These are phyloP conservation scores for Oscheius sp. DNA, from an alignment of 2,888 invertebrate species.

Conservation along the genomic window DNA sequence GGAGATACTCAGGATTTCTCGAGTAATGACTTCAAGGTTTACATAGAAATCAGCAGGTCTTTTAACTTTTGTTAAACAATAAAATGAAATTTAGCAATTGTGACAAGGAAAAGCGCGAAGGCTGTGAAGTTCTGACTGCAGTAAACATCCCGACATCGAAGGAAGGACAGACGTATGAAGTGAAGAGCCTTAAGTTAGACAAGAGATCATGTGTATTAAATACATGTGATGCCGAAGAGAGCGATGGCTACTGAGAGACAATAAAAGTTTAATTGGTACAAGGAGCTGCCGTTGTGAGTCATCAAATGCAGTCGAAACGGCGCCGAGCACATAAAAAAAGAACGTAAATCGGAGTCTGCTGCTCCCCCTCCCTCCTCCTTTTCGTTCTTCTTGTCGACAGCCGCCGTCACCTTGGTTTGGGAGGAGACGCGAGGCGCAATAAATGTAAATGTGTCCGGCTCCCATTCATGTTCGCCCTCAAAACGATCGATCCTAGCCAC, in stretches of 20 bases:
- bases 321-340: constrained; percentile 37
- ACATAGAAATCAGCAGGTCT: constrained; percentile 15
- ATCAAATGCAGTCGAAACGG: constrained; percentile 32
- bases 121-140: constrained; percentile 24
- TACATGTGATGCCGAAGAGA: constrained; percentile 8
- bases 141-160: constrained; percentile 15
- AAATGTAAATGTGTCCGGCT: constrained; percentile 41
- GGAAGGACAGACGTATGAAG: background rate
- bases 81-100: background rate
- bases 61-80: too few relatives aligned
- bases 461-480: constrained; percentile 39
- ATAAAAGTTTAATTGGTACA: constrained; percentile 20
- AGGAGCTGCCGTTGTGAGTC: constrained; percentile 20
- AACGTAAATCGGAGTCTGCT: constrained; percentile 36
- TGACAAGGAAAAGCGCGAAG: constrained; percentile 21
- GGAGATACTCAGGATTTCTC: constrained; percentile 13
- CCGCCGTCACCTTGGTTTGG: constrained; percentile 24
- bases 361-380: constrained; percentile 3
- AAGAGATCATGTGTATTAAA: background rate
- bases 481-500: constrained; percentile 33
- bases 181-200: constrained; percentile 4
- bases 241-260: constrained; percentile 1
- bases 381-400: background rate
- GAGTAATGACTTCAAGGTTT: constrained; percentile 13
- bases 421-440: constrained; percentile 35